Conservation (phyloP, 2,797 vertebrate species). For the Xerus rutilus region DNA sequence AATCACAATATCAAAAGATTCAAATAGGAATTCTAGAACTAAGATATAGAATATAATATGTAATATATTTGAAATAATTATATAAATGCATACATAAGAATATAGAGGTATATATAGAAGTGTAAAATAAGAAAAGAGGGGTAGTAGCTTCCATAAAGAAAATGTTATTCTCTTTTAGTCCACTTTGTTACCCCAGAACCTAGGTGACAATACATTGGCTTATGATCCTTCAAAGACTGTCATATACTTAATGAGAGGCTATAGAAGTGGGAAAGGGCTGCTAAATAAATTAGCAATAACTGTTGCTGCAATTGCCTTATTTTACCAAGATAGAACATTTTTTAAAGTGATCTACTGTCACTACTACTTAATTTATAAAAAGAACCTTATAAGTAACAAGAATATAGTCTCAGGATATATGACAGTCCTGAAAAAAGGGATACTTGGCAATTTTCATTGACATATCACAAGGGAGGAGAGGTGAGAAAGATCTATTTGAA, state of each 20-base stretch:
- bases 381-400: neutral
- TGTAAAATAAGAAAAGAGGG: neutral
- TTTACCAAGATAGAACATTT: neutral
- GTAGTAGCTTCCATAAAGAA: neutral
- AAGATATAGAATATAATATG: neutral
- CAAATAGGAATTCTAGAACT: neutral
- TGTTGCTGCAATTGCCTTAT: neutral
- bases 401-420: neutral
- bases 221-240: neutral
- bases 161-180: neutral
- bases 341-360: neutral
- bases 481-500: neutral
- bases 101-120: neutral
- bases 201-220: neutral
- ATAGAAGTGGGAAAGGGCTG: neutral
- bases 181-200: neutral
- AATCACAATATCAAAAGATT: neutral
- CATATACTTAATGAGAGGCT: neutral
- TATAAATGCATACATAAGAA: neutral
- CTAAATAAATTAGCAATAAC: neutral
- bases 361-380: slow-evolving; percentile 27
- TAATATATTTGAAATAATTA: neutral
- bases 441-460: neutral
- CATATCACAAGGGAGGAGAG: neutral
- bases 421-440: neutral